Evolutionary conservation across 2,797 vertebrate species (phyloP), one percentile per base, ranked within the genome.

Genomic region (Sebastes nivosus): DNA sequence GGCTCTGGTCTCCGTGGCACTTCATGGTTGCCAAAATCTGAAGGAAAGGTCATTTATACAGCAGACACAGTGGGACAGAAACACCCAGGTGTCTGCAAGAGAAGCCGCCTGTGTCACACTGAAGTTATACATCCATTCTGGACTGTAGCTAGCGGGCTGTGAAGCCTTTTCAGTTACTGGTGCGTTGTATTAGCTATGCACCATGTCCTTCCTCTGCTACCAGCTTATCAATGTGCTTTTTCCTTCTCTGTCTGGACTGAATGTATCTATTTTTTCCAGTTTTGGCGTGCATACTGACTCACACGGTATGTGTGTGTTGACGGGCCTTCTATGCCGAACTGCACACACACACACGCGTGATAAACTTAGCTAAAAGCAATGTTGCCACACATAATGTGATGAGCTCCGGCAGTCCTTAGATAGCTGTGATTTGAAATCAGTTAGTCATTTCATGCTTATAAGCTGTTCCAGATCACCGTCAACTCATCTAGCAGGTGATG

Each of bases 31-130:
- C 89, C 87, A 92, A 83, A 88, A 84, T 80, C 64, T 57, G 77
- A 89, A 77, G 78, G 78, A 92, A 93, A 90, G 90, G 92, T 93
- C 89, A 89, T 89, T 93, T 89, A 88, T 89, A 85, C 86, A 38
- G 85, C 78, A 72, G 77, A 83, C 81, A 85, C 82, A 79, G 81
- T 68, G 74, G 76, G 83, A 73, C 81, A 73, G 74, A 72, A 78
- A 78, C 77, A 75, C 75, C 74, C 84, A 85, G 86, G 86, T 91
- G 89, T 92, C 85, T 87, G 88, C 72, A 77, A 64, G 71, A 63
- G 74, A 87, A 81, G 68, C 78, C 55, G 63, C 57, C 72, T 78
- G 66, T 81, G 76, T 86, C 84, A 82, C 65, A 36, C 72, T 68
- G 61, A 73, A 77, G 83, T 77, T 73, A 55, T 61, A 73, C 81